Evolutionary conservation across 2,888 invertebrate species (phyloP), one percentile per base, ranked within the genome.

Genomic region (Stenodema calcarata): DNA sequence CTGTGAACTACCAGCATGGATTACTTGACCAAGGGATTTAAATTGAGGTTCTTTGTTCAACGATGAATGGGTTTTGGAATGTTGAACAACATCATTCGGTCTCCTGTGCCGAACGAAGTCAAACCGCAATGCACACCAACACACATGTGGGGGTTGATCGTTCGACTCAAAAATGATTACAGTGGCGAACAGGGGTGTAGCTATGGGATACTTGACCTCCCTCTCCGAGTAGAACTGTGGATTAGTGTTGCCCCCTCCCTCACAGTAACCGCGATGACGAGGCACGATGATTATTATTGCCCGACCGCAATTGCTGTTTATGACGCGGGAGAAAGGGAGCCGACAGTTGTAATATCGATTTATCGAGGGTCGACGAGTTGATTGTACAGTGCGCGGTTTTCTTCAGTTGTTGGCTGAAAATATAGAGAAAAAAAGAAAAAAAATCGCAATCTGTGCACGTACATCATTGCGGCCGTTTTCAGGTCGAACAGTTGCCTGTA

Each of bases 281-380:
- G 82, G 47, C 70, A 42, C 28, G 42, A 82, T 82, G 70, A 82
- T 82, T 82, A 82, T 82, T 82, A 82, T 82, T 82, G 80, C 80
- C 80, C 30, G 54, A 82, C 82, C 82, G 18, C 41, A 70, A 82
- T 70, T 42, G 82, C 82, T 82, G 82, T 82, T 82, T 70, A 82
- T 82, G 82, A 82, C 82, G 23, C 35, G 54, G 80, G 12, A 80
- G 23, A 76, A n/a, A 27, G 54, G 54, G 54, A 30, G 54, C 18
- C 30, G 14, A 80, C 80, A n/a, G 80, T 30, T 42, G 78, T 75
- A 18, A 6, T 50, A 80, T 80, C 80, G 80, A 80, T 80, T 80
- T 30, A 80, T 30, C 18, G 30, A 42, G 54, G 78, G 78, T 62
- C 62, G 27, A 18, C 62, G 12, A 62, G 62, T 23, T 62, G 62